Percentiles rank a stretch among this genome's conserved stretches.
These are phyloP conservation scores for Chaetorhynchus papuensis DNA, from an alignment of 2,113 vertebrate species.

Conservation along the genomic window DNA sequence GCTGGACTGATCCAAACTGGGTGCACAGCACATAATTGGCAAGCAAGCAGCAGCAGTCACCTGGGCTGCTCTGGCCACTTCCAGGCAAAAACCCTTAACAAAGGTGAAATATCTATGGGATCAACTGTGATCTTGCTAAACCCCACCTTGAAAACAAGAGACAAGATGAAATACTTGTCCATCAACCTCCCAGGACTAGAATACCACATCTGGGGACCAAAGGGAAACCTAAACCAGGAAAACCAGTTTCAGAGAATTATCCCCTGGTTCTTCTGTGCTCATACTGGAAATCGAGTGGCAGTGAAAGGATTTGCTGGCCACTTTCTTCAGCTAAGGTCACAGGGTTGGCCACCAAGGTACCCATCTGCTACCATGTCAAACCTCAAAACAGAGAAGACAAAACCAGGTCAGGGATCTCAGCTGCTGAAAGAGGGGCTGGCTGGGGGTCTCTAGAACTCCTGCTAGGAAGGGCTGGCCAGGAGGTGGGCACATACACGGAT, in stretches of 20 bases:
- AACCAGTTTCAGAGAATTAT: neutral
- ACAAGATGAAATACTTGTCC: neutral
- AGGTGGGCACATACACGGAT: neutral
- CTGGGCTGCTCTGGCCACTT: neutral
- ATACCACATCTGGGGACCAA: neutral
- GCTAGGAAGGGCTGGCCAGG: neutral
- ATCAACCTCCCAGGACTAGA: neutral
- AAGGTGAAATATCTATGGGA: neutral
- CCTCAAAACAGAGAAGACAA: neutral
- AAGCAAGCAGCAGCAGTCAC: neutral
- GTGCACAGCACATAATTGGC: neutral
- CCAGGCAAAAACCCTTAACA: neutral
- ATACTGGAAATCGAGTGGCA: neutral
- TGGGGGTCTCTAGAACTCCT: neutral
- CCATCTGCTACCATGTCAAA: neutral
- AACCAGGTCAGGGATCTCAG: neutral
- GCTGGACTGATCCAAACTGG: neutral
- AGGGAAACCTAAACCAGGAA: neutral
- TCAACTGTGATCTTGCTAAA: neutral
- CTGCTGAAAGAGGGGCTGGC: neutral
- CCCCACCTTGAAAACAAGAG: neutral
- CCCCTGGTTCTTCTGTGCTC: neutral
- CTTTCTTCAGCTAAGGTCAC: neutral
- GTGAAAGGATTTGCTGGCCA: neutral
- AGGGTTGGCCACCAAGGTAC: neutral